Evolutionary conservation across 2,888 invertebrate genomes (phyloP).

Genomic region (Crematogaster levior): DNA sequence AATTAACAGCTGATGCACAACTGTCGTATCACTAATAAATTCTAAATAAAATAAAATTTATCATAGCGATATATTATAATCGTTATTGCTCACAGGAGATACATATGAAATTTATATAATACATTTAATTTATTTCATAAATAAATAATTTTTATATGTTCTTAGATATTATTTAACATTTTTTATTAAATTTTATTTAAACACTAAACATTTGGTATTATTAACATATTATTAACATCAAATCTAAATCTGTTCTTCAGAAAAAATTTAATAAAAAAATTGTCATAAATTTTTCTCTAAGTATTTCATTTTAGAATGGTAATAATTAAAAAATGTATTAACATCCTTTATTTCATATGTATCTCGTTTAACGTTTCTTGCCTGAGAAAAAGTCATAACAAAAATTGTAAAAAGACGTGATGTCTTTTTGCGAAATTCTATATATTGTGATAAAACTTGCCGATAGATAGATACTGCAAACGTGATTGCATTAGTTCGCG

Average conservation of each 20-base stretch:
- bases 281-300: background rate
- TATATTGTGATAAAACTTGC: conserved; percentile 38
- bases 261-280: background rate
- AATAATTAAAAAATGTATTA: background rate
- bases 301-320: background rate
- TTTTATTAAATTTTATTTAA: background rate
- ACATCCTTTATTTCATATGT: background rate
- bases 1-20: background rate
- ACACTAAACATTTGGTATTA: background rate
- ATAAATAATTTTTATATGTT: background rate
- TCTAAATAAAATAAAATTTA: background rate
- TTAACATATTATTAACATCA: no score
- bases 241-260: background rate
- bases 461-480: conserved; percentile 1
- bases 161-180: background rate
- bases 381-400: background rate
- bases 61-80: background rate
- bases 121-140: background rate
- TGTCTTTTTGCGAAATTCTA: background rate
- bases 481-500: background rate
- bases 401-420: background rate
- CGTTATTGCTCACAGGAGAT: background rate
- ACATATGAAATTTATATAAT: conserved; percentile 11
- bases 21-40: background rate
- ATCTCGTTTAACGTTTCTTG: background rate